A percentile compares a stretch with the other conserved stretches of the same genome.
phyloP scores from a whole-genome alignment of 2,113 vertebrate species.

The Eupsittula cactorum region DNA sequence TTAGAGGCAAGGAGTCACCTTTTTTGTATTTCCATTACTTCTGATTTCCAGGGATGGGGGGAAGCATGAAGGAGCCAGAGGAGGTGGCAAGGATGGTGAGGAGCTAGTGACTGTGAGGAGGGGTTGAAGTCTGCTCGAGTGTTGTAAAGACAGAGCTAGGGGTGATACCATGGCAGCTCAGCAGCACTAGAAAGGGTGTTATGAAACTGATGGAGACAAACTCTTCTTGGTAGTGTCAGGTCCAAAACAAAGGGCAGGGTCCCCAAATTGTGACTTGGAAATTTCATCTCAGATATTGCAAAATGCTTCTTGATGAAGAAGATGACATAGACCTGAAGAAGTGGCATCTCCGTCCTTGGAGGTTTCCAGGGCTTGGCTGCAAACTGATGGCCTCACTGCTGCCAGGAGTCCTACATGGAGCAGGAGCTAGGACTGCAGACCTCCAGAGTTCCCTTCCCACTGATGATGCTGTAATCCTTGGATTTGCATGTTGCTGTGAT shows the following conservation, averaged over 20 bases:
- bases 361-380: neutral
- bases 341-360: neutral
- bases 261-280: neutral
- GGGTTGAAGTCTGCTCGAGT: neutral
- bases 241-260: neutral
- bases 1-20: neutral
- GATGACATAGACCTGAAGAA: neutral
- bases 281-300: neutral
- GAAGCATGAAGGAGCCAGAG: neutral
- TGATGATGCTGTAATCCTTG: neutral
- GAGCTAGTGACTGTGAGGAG: neutral
- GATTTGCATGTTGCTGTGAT: neutral
- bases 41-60: neutral
- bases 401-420: neutral
- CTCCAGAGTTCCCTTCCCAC: neutral
- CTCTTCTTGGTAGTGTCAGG: neutral
- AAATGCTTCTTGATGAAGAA: neutral
- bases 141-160: neutral
- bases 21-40: neutral
- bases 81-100: neutral
- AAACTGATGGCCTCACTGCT: fast-evolving
- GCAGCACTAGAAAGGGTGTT: neutral
- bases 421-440: no score
- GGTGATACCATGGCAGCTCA: neutral
- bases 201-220: neutral